Percentiles rank a stretch among this genome's conserved stretches.
phyloP scores from a whole-genome alignment of 2,888 invertebrate species.

The Callimorpha dominula region DNA sequence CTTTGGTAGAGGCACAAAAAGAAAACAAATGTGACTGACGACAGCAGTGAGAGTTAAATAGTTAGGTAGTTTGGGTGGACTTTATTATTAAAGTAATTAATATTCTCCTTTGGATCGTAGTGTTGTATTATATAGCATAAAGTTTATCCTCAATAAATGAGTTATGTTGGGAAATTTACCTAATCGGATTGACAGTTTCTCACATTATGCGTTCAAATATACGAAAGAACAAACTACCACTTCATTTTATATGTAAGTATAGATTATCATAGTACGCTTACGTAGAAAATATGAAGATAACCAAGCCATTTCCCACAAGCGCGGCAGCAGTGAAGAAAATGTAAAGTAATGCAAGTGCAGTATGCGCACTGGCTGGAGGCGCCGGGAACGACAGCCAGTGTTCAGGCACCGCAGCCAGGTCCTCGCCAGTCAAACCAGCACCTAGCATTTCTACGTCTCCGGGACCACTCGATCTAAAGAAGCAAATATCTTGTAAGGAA shows the following conservation, averaged over 20 bases:
- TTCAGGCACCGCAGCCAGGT: constrained; percentile 91
- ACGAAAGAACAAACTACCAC: neutral
- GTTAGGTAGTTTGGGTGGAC: too few relatives aligned
- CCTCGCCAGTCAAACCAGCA: constrained; percentile 92
- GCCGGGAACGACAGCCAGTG: constrained; percentile 94
- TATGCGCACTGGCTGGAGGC: constrained; percentile 93
- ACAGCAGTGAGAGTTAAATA: too few relatives aligned
- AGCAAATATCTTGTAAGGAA: neutral
- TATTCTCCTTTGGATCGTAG: too few relatives aligned
- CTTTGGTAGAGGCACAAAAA: too few relatives aligned
- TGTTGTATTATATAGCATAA: too few relatives aligned
- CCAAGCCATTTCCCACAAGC: constrained; percentile 93
- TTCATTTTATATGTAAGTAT: neutral
- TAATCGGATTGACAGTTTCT: too few relatives aligned
- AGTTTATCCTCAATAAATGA: too few relatives aligned
- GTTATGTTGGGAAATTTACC: too few relatives aligned
- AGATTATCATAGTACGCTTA: constrained; percentile 74
- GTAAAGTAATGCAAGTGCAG: constrained; percentile 92
- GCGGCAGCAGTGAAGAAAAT: constrained; percentile 91
- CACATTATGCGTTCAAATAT: too few relatives aligned
- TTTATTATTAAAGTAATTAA: too few relatives aligned
- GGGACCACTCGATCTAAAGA: constrained; percentile 58
- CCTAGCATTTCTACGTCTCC: constrained; percentile 86
- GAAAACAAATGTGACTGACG: too few relatives aligned
- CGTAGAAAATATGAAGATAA: constrained; percentile 94